Evolutionary conservation across 2,797 vertebrate genomes (phyloP).

Genomic region (Acanthopagrus latus): DNA sequence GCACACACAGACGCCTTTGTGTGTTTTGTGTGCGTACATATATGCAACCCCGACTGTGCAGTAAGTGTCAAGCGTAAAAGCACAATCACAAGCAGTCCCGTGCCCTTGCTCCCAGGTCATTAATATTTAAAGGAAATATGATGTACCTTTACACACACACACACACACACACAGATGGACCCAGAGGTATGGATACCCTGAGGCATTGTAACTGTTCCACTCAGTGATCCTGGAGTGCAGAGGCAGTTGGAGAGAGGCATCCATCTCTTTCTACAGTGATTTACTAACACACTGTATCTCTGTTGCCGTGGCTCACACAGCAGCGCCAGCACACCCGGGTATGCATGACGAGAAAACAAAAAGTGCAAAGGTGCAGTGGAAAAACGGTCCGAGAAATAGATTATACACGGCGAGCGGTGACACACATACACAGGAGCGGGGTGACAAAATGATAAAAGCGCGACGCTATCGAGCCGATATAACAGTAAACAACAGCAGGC

Average conservation of each 20-base stretch:
- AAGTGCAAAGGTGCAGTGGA: conserved; percentile 30
- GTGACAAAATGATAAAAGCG: conserved; percentile 41
- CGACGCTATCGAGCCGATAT: conserved; percentile 37
- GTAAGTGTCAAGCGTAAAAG: conserved; percentile 50
- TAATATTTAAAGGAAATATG: conserved; percentile 68
- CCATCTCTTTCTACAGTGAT: conserved; percentile 77
- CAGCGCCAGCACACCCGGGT: conserved; percentile 53
- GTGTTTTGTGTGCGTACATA: conserved; percentile 26
- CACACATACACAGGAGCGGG: neutral
- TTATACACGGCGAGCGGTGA: conserved; percentile 18
- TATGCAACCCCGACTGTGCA: conserved; percentile 10
- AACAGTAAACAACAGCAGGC: conserved; percentile 65
- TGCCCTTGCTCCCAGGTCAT: conserved; percentile 58
- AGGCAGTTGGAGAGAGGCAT: conserved; percentile 63
- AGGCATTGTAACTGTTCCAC: conserved; percentile 74
- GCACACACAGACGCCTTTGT: conserved; percentile 3
- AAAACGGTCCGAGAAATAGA: conserved; percentile 55
- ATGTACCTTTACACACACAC: conserved; percentile 46
- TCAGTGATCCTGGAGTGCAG: conserved; percentile 70
- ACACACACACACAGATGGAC: conserved; percentile 50
- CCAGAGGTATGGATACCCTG: conserved; percentile 60
- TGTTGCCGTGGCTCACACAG: conserved; percentile 51
- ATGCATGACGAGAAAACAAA: conserved; percentile 56
- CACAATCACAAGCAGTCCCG: conserved; percentile 33
- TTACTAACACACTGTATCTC: conserved; percentile 74